Percentiles rank a stretch among this genome's conserved stretches.
These are phyloP conservation scores for Bucco capensis DNA, from an alignment of 2,113 vertebrate genomes.

Conservation along the genomic window DNA sequence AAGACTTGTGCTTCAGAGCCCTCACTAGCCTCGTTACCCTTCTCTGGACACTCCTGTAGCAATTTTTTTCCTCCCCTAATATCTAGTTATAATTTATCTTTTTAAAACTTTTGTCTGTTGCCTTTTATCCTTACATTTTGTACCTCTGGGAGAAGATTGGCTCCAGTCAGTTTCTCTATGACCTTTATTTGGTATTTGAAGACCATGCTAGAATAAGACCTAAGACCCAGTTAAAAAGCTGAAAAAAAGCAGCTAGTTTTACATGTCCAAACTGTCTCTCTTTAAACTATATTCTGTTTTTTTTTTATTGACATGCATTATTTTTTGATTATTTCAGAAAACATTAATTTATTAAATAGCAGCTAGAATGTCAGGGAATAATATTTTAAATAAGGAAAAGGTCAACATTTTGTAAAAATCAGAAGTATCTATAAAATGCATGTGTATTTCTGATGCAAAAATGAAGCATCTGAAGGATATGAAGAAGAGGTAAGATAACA, in stretches of 20 bases:
- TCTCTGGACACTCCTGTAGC: not conserved
- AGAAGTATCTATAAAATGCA: not conserved
- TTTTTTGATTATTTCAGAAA: not conserved
- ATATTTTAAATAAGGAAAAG: not conserved
- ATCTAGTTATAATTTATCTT: not conserved
- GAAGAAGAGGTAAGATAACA: accelerated
- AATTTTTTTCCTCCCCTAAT: not conserved
- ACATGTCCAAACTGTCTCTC: not conserved
- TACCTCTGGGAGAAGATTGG: not conserved
- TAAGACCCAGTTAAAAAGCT: not conserved
- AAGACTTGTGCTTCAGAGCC: no score
- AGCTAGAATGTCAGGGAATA: accelerated
- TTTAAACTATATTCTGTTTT: not conserved
- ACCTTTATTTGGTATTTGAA: not conserved
- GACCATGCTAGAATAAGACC: not conserved
- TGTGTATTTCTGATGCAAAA: not conserved
- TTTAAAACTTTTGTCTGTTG: not conserved
- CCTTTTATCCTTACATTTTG: not conserved
- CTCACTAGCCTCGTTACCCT: no score
- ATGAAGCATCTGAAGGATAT: not conserved
- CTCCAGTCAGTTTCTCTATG: not conserved
- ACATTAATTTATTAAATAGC: not conserved
- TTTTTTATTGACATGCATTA: not conserved
- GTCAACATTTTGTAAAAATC: not conserved
- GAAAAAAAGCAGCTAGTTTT: not conserved